Base-by-base conservation (phyloP, 2,888 invertebrate species). In the Machimus atricapillus region DNA sequence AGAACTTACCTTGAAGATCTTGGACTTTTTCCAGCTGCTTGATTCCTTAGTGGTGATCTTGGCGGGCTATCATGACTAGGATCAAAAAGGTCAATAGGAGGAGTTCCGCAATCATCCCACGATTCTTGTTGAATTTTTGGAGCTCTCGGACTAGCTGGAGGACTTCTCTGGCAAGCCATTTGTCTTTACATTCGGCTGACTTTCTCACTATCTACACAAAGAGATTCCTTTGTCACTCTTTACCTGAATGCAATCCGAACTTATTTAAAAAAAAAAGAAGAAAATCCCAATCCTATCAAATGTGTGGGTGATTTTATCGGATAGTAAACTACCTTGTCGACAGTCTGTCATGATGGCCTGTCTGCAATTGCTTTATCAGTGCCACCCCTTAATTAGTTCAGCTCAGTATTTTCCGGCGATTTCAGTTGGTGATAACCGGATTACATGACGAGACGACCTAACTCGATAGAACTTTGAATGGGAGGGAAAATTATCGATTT, bases 1-100 rank as follows among this genome's bases (percentile, higher is more conserved):
- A 34, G 34, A 34, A 34, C 43, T 89, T 89, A 92, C 93, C 92
- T 91, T 87, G 91, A 90, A 83, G 91, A 90, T 87, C 91, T 92
- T 81, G 92, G 91, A 88, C 90, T 91, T 86, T 90, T 91, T 43
- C 90, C 91, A 81, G 91, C 91, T 74, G 89, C 87, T 3, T 89
- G 89, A 76, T 78, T 88, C 85, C 88, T 89, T 46, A 89, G 87
- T 23, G 89, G 89, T 46, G 87, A 87, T 66, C 81, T 85, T 46
- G 87, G 74, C 79, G 87, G 76, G 19, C 74, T 87, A 40, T 86
- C 43, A 27, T 87, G 87, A 83, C 76, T 86, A 43, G 89, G 88
- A 77, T 89, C 88, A 81, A 86, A 89, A 31, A 89, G 85, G 86
- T 88, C 87, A 8, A 89, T 89, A 8, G 89, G 87, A 12, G 89